Conservation (phyloP, 2,888 invertebrate species). For the Chrysolina oricalcia region DNA sequence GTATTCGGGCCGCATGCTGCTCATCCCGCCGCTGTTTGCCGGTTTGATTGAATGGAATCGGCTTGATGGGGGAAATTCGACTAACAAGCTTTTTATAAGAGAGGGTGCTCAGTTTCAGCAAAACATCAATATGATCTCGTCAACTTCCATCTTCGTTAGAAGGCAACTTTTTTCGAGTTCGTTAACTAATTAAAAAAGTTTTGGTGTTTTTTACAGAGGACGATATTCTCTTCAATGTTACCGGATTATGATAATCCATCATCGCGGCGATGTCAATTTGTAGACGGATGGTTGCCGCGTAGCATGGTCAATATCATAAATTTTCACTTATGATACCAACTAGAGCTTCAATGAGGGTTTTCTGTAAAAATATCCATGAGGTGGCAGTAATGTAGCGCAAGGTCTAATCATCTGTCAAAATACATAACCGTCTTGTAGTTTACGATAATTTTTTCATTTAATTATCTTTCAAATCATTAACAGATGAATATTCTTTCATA, state of each 20-base stretch:
- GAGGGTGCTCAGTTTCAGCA: slow-evolving; percentile 45
- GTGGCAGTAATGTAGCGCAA: too few relatives aligned
- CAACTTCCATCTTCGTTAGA: slow-evolving; percentile 43
- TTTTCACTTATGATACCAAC: too few relatives aligned
- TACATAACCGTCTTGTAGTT: too few relatives aligned
- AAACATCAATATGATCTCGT: slow-evolving; percentile 37
- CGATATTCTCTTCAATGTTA: neutral
- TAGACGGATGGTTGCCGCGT: too few relatives aligned
- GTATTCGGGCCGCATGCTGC: slow-evolving; percentile 61
- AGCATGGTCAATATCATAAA: too few relatives aligned
- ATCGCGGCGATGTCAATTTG: neutral
- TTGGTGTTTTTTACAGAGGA: slow-evolving; percentile 11
- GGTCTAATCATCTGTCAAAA: too few relatives aligned
- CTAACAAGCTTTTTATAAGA: slow-evolving; percentile 61
- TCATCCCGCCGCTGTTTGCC: slow-evolving; percentile 66
- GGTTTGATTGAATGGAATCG: slow-evolving; percentile 69
- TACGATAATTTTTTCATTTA: too few relatives aligned
- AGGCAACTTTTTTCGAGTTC: slow-evolving; percentile 32
- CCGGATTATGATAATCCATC: neutral
- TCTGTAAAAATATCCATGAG: too few relatives aligned
- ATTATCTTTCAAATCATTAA: too few relatives aligned
- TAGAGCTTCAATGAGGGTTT: too few relatives aligned
- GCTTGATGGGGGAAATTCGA: slow-evolving; percentile 53
- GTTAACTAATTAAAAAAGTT: slow-evolving; percentile 41
- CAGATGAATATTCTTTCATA: too few relatives aligned